Evolutionary conservation across 2,888 invertebrate species (phyloP).

Genomic region (Tillus elongatus): DNA sequence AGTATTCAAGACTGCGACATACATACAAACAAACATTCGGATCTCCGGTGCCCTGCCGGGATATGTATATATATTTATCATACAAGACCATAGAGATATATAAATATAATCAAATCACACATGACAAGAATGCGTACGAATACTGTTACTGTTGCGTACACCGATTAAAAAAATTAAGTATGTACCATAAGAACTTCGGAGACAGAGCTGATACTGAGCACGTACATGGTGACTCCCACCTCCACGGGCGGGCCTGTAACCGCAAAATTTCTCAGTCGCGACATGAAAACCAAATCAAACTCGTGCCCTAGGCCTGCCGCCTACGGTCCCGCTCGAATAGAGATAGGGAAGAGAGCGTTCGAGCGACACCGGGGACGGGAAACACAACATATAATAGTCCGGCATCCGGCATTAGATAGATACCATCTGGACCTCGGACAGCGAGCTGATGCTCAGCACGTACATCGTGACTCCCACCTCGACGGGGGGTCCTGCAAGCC

Average conservation of each 20-base stretch:
- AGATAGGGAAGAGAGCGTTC: constrained; percentile 29
- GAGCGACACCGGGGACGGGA: constrained; percentile 32
- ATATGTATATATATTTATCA: no score
- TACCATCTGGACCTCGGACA: constrained; percentile 98
- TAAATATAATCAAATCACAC: no score
- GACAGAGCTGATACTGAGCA: constrained; percentile 96
- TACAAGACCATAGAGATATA: constrained; percentile 25
- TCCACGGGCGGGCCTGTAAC: constrained; percentile 92
- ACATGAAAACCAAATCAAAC: constrained; percentile 33
- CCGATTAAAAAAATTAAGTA: constrained; percentile 22
- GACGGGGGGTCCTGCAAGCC: constrained; percentile 88
- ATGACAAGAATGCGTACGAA: no score
- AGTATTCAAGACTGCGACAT: constrained; percentile 50
- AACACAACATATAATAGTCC: constrained; percentile 25
- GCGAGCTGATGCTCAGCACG: constrained; percentile 96
- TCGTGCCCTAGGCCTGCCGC: constrained; percentile 38
- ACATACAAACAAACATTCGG: constrained; percentile 31
- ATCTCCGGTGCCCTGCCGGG: constrained; percentile 21
- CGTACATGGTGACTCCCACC: constrained; percentile 96
- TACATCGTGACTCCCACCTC: constrained; percentile 97
- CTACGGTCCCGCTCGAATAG: constrained; percentile 30
- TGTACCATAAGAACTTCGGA: constrained; percentile 95
- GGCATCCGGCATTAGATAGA: constrained; percentile 22
- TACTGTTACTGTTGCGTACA: no score
- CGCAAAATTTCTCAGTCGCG: constrained; percentile 30